Evolutionary conservation across 2,113 vertebrate genomes (phyloP), one percentile per base, ranked within the genome.

Genomic region (Corydoras sp.): DNA sequence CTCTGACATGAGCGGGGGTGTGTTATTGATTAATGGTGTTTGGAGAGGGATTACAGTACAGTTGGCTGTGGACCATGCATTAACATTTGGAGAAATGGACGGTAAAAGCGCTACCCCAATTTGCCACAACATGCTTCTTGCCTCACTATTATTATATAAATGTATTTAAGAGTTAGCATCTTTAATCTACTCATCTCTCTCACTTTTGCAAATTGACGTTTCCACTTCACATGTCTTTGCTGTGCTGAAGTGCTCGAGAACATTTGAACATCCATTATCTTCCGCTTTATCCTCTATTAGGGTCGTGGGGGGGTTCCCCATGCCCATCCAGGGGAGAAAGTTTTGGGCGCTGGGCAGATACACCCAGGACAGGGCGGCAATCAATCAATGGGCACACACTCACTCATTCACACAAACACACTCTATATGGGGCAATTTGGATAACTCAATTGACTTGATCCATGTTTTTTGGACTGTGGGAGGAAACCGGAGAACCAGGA

Each of bases 21-120:
- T 62, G 72, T 69, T 62, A 75, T 72, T 77, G 79, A 80, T 75
- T 72, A 54, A 72, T 69, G 66, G 76, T 75, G 69, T 75, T 72
- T 75, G 65, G 76, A 66, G 51, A 65, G 53, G 62, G 66, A 71
- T 77, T 69, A 60, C 31, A 66, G 65, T 10, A 65, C 68, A 69
- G 53, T 62, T 60, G 69, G 53, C 12, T 71, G 31, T 43, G 69
- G 64, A 67, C 67, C 43, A 51, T 18, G 18, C 32, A 65, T 43
- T 63, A 56, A 35, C 64, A 67, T 77, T 49, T 48, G 32, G 8
- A 63, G 48, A 58, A 63, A 55, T 30, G 60, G 62, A 51, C 14
- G 54, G 65, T 48, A 62, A 69, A 48, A n/a, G 13, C 31, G 14
- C 48, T 67, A 65, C 53, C 31, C 15, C 18, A 14, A 72, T 72